A percentile compares a stretch with the other conserved stretches of the same genome.
Conservation (phyloP, 2,888 invertebrate genomes). For the Sycophila texana region DNA sequence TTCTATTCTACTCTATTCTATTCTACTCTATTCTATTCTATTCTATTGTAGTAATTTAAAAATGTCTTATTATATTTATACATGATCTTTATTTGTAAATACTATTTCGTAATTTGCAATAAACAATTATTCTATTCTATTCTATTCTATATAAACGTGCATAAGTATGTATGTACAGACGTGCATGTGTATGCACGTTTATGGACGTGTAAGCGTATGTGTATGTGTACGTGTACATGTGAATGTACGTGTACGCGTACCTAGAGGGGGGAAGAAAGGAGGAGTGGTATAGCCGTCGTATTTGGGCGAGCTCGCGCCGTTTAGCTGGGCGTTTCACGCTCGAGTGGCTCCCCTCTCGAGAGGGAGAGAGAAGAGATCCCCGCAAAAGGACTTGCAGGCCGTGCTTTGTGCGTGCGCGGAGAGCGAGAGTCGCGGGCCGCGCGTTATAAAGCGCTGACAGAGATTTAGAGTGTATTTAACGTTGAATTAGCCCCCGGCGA, state of each 20-base stretch:
- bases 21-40: no score
- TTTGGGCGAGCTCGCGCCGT: constrained; percentile 69
- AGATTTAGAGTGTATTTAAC: constrained; percentile 69
- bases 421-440: constrained; percentile 13
- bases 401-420: constrained; percentile 23
- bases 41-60: no score
- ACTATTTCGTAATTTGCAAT: no score
- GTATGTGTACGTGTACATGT: constrained; percentile 13
- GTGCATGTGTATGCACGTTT: no score
- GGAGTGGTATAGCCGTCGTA: constrained; percentile 56
- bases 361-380: constrained; percentile 8
- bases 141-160: no score
- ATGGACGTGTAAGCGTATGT: no score
- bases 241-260: not conserved
- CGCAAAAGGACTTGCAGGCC: constrained; percentile 38
- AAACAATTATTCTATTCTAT: no score
- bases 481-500: constrained; percentile 63
- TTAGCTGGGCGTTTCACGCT: constrained; percentile 75
- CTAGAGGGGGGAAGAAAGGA: constrained; percentile 36
- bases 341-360: constrained; percentile 64
- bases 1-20: no score
- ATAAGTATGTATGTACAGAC: no score
- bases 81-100: no score
- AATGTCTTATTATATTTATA: no score
- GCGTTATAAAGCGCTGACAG: constrained; percentile 62